A percentile compares a stretch with the other conserved stretches of the same genome.
Conservation (phyloP, 2,888 invertebrate species). For the Agrotis puta region DNA sequence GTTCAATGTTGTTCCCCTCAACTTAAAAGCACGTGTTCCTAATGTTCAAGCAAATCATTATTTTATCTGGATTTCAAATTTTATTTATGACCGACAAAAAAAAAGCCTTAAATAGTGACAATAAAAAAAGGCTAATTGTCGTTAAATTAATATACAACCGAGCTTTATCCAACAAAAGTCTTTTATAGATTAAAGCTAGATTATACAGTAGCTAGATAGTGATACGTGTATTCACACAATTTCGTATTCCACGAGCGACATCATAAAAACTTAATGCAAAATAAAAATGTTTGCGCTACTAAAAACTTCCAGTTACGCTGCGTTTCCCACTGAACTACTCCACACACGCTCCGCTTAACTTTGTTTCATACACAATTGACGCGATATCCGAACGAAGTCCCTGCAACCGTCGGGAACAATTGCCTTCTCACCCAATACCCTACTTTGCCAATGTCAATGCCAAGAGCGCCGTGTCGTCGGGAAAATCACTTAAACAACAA, state of each 20-base stretch:
- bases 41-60: too few species aligned
- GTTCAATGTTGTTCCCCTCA: too few species aligned
- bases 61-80: too few species aligned
- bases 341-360: constrained; percentile 34
- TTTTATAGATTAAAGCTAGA: not conserved
- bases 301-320: constrained; percentile 2
- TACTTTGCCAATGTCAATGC: constrained; percentile 66
- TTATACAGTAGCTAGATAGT: too few species aligned
- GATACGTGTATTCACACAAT: not conserved
- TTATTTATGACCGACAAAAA: too few species aligned
- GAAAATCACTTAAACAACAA: constrained; percentile 60
- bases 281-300: constrained; percentile 24
- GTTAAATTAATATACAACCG: not conserved
- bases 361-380: constrained; percentile 48
- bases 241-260: not conserved
- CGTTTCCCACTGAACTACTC: constrained; percentile 22
- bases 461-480: constrained; percentile 56
- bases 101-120: not conserved
- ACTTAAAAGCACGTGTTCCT: too few species aligned
- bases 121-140: not conserved
- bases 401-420: constrained; percentile 43
- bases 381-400: constrained; percentile 40
- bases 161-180: not conserved
- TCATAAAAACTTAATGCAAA: not conserved
- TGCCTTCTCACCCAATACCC: constrained; percentile 54